A percentile compares a stretch with the other conserved stretches of the same genome.
Evolutionary conservation across 2,888 invertebrate species (phyloP).

Genomic region (Thera britannica): DNA sequence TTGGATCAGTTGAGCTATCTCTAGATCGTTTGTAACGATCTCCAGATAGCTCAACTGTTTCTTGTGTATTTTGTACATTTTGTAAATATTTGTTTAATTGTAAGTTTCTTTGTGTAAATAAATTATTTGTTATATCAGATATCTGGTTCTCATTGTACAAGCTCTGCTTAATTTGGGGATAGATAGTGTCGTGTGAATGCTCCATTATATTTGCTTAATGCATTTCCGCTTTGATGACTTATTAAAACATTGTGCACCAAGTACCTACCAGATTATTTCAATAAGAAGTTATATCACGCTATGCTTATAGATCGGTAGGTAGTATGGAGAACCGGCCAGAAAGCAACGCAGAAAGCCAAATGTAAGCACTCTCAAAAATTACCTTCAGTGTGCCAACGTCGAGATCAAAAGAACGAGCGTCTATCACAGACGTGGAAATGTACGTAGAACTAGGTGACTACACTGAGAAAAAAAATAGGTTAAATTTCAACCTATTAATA

Average conservation of each 20-base stretch:
- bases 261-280: neutral
- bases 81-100: too few species aligned
- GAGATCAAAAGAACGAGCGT: constrained; percentile 48
- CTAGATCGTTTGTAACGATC: too few species aligned
- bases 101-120: too few species aligned
- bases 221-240: neutral
- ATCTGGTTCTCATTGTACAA: too few species aligned
- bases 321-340: constrained; percentile 28
- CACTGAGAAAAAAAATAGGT: too few species aligned
- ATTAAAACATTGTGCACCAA: neutral
- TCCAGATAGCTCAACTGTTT: too few species aligned
- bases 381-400: constrained; percentile 42
- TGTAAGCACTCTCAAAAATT: constrained; percentile 52
- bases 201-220: neutral
- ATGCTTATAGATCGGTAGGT: constrained; percentile 35
- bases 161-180: too few species aligned
- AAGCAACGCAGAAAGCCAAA: constrained; percentile 32
- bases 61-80: too few species aligned
- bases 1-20: too few species aligned
- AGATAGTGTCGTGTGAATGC: too few species aligned
- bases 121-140: too few species aligned
- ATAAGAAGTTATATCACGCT: constrained; percentile 9
- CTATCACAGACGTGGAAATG: constrained; percentile 39
- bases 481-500: too few species aligned
- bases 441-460: constrained; percentile 1